phyloP scores from a whole-genome alignment of 2,797 vertebrate species.

The Enteromius mattozi region DNA sequence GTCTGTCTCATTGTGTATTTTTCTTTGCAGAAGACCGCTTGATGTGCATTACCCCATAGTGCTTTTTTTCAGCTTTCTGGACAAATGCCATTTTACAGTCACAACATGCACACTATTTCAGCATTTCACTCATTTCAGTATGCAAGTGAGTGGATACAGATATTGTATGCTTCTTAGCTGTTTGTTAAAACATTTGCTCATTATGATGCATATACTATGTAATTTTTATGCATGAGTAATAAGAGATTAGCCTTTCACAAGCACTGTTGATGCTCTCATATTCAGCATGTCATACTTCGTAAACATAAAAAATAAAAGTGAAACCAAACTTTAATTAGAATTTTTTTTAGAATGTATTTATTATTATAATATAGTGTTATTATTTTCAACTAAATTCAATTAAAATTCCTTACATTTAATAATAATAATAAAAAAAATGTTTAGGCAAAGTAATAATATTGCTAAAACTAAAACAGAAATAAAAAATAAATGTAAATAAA shows the following conservation, averaged over 20 bases:
- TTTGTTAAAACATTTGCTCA: neutral
- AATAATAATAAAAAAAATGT: too few species aligned
- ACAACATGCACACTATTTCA: neutral
- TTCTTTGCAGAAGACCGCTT: neutral
- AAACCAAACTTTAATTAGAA: neutral
- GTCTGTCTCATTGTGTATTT: slow-evolving; percentile 7
- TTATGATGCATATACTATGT: neutral
- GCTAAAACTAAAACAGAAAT: too few species aligned
- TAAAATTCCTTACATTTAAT: too few species aligned
- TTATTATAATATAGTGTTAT: neutral
- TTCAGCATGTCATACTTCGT: neutral
- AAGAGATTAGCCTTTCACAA: neutral
- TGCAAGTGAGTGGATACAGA: neutral
- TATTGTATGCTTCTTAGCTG: too few species aligned
- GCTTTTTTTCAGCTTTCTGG: neutral
- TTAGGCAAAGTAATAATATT: too few species aligned
- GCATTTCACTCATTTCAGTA: neutral
- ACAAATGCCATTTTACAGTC: neutral
- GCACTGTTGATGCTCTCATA: neutral
- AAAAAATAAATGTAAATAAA: too few species aligned
- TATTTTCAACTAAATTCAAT: neutral
- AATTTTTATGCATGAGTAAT: neutral
- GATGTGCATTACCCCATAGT: neutral
- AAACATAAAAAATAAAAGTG: neutral
- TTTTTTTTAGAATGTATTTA: neutral